Percentiles rank a stretch among this genome's conserved stretches.
phyloP scores from a whole-genome alignment of 2,888 invertebrate genomes.

The Lydus trimaculatus region DNA sequence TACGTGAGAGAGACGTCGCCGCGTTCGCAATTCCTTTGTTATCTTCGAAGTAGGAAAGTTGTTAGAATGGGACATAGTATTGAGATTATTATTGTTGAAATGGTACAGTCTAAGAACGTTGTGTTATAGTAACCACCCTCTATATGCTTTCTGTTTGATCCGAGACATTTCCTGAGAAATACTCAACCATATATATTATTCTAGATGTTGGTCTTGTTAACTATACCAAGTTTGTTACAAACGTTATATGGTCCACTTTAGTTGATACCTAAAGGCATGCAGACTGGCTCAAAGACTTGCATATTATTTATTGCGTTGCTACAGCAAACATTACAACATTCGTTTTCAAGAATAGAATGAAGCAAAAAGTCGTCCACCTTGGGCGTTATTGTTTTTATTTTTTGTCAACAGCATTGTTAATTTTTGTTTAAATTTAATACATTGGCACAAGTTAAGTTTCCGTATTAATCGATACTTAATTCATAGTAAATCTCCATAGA shows the following conservation, averaged over 20 bases:
- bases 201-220: constrained; percentile 20
- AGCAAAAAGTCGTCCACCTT: not conserved
- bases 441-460: not conserved
- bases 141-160: constrained; percentile 63
- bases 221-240: constrained; percentile 14
- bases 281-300: constrained; percentile 60
- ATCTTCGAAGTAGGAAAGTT: constrained; percentile 53
- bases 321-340: constrained; percentile 59
- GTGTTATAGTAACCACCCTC: constrained; percentile 60
- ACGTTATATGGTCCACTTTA: constrained; percentile 44
- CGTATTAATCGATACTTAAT: constrained; percentile 31
- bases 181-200: constrained; percentile 45
- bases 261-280: constrained; percentile 60
- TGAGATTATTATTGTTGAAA: not conserved
- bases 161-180: constrained; percentile 58
- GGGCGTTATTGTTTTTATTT: not conserved
- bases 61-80: constrained; percentile 45
- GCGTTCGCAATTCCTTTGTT: constrained; percentile 60
- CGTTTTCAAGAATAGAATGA: constrained; percentile 1
- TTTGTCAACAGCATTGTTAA: not conserved
- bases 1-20: constrained; percentile 50
- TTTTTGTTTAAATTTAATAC: not conserved
- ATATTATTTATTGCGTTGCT: constrained; percentile 62
- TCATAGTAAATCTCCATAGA: constrained; percentile 27
- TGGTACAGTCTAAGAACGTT: constrained; percentile 45